Percentiles rank a stretch among this genome's conserved stretches.
These are phyloP conservation scores for Lampris megalopsis DNA, from an alignment of 2,113 vertebrate species.

Conservation along the genomic window DNA sequence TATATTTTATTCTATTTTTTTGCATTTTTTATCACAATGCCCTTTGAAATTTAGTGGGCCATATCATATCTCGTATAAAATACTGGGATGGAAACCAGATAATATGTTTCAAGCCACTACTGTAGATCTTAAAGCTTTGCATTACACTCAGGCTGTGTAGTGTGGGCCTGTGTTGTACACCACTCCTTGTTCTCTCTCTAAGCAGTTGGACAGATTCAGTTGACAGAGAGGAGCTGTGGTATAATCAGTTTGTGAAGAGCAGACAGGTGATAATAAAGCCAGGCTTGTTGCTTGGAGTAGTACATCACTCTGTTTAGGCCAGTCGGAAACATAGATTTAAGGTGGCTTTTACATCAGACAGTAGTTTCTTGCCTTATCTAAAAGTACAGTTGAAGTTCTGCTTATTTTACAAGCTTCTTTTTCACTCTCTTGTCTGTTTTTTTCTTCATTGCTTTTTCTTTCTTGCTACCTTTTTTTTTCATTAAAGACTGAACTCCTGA, in stretches of 20 bases:
- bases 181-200: constrained; percentile 28
- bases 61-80: no score
- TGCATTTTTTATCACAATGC: no score
- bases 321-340: constrained; percentile 49
- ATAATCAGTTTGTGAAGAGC: constrained; percentile 62
- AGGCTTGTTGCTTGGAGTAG: constrained; percentile 43
- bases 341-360: constrained; percentile 65
- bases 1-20: no score
- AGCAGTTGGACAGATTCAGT: constrained; percentile 54
- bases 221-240: constrained; percentile 51
- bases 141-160: constrained; percentile 43
- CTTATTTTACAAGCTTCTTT: constrained; percentile 7
- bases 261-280: constrained; percentile 69
- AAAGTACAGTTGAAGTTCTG: constrained; percentile 45
- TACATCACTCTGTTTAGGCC: constrained; percentile 58
- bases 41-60: no score
- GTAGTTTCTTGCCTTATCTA: constrained; percentile 40
- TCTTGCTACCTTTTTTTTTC: not conserved
- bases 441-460: not conserved
- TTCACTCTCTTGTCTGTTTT: constrained; percentile 7
- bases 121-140: constrained; percentile 44
- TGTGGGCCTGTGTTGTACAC: constrained; percentile 31
- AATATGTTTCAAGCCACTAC: constrained; percentile 22
- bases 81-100: no score
- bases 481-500: not conserved